Conservation (phyloP, 1,140 invertebrate genomes). For the Drosophila rhopaloa region DNA sequence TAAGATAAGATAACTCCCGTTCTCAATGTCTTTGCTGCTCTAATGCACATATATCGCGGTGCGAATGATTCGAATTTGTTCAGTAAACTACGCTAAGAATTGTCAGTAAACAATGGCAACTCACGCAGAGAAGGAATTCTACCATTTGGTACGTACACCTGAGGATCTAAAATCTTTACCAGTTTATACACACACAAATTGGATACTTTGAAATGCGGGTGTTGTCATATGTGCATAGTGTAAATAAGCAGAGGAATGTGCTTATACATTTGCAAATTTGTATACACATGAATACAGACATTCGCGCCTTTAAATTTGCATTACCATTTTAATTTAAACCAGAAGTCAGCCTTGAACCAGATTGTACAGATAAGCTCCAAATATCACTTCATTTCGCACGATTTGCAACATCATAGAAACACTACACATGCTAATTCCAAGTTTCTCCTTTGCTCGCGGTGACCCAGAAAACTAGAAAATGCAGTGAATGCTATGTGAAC, state of each 20-base stretch:
- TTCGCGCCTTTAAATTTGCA: constrained; percentile 15
- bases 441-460: constrained; percentile 27
- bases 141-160: constrained; percentile 40
- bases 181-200: constrained; percentile 5
- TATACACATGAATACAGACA: constrained; percentile 5
- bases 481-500: constrained; percentile 5
- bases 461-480: constrained; percentile 39
- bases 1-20: constrained; percentile 39
- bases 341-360: constrained; percentile 27
- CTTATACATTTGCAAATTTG: constrained; percentile 2
- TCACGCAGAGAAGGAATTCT: constrained; percentile 54
- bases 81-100: constrained; percentile 23
- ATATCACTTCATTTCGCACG: not conserved
- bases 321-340: constrained; percentile 10
- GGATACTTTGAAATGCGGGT: constrained; percentile 8
- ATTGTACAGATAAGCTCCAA: not conserved
- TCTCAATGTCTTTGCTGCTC: constrained; percentile 27
- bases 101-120: constrained; percentile 50
- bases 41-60: constrained; percentile 29
- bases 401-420: not conserved
- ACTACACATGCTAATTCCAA: constrained; percentile 14
- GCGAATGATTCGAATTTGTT: constrained; percentile 39
- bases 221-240: constrained; percentile 1
- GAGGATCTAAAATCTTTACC: not conserved
- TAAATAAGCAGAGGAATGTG: not conserved